Base-by-base conservation (phyloP, 1,140 invertebrate genomes). In the Prorops nasuta region DNA sequence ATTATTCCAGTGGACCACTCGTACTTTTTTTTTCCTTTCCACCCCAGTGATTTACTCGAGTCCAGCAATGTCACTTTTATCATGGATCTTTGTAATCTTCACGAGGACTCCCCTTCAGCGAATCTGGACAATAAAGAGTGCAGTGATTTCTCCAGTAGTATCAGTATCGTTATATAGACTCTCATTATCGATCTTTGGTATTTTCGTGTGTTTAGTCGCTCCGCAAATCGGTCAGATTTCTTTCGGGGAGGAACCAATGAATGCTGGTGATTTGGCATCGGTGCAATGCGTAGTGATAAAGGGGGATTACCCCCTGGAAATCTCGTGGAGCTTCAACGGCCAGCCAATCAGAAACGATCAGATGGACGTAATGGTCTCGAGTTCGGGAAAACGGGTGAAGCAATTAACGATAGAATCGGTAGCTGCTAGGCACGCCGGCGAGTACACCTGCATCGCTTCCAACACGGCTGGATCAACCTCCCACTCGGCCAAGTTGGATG, bases 361-460 rank as follows among this genome's bases (percentile, higher is more conserved):
- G 49, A 54, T 53, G 49, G 76, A 71, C 44, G 72, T 77, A 48
- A 55, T 66, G 7, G 64, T 79, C 32, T 69, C 67, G 55, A 80
- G 69, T 60, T 79, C 80, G 57, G 83, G 85, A 57, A 84, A 83
- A 56, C 72, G 77, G 48, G 76, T 71, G 18, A 80, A 71, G 59
- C 71, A 76, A 44, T 58, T 91, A 46, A 86, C 84, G 16, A 90
- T 91, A 51, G 86, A 89, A 54, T 84, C 86, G 12, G 86, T 88
- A 3, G 83, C 82, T 64, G 84, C 86, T 46, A 79, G 81, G 50
- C 85, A 89, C 72, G 83, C 83, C 55, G 89, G 89, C 32, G 87
- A 89, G 67, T 90, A 89, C 60, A 89, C 86, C 16, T 91, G 90
- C 64, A 80, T 81, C 16, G 91, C 89, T 14, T 85, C 81, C 56